These are phyloP conservation scores for Agelastica alni DNA, from an alignment of 2,888 invertebrate species.

Conservation along the genomic window DNA sequence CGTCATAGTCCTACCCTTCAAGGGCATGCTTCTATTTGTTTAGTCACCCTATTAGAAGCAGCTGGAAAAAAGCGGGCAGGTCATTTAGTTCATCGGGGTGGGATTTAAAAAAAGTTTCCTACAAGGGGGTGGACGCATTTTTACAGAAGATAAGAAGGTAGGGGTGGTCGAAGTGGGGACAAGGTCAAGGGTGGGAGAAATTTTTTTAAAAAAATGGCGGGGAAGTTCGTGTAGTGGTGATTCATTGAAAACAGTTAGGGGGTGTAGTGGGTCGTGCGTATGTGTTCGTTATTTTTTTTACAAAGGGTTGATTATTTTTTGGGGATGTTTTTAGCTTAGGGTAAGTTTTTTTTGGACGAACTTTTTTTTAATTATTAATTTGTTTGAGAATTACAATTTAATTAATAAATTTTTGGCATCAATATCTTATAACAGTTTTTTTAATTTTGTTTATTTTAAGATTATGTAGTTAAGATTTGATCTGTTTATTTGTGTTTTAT, in stretches of 20 bases:
- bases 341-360: no score
- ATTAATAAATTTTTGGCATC: no score
- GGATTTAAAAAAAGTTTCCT: constrained; percentile 45
- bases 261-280: constrained; percentile 22
- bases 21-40: constrained; percentile 26
- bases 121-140: constrained; percentile 41
- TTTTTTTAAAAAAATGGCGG: constrained; percentile 36
- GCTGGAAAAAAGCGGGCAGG: constrained; percentile 46
- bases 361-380: no score
- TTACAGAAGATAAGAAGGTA: constrained; percentile 38
- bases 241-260: constrained; percentile 34
- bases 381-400: no score
- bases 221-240: constrained; percentile 33
- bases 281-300: constrained; percentile 27
- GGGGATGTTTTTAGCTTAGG: constrained; percentile 12
- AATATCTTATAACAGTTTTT: no score
- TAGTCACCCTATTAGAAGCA: constrained; percentile 38
- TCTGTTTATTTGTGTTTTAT: no score
- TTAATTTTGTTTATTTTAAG: no score
- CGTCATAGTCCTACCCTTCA: no score
- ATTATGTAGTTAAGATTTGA: no score
- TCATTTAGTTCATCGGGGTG: constrained; percentile 46
- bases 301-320: constrained; percentile 24
- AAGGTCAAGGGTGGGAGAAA: constrained; percentile 34
- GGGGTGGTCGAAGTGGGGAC: constrained; percentile 37